Conservation (phyloP, 2,888 invertebrate species). For the Dendrolimus houi region DNA sequence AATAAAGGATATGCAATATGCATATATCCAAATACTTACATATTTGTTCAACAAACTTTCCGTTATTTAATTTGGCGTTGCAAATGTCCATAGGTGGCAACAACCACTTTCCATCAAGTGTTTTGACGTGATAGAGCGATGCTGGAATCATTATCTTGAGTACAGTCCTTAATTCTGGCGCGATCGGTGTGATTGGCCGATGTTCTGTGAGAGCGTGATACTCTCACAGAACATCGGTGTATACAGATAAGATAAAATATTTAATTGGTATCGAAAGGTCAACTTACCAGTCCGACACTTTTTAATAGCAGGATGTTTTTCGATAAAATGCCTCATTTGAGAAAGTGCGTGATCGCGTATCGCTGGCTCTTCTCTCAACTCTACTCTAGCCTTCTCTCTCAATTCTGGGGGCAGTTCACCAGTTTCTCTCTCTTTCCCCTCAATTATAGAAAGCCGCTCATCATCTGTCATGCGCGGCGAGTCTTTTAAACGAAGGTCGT, state of each 20-base stretch:
- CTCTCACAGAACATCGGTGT: too few species aligned
- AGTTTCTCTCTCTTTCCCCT: slow-evolving; percentile 54
- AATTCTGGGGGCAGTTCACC: slow-evolving; percentile 73
- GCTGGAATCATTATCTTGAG: too few species aligned
- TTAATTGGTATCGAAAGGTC: too few species aligned
- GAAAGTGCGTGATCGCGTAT: slow-evolving; percentile 83
- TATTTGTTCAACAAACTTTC: too few species aligned
- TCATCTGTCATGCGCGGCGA: slow-evolving; percentile 51
- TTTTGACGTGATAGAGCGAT: not conserved
- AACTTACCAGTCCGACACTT: slow-evolving; percentile 84
- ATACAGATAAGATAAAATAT: too few species aligned
- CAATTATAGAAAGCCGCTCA: slow-evolving; percentile 43
- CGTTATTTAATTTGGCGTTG: too few species aligned
- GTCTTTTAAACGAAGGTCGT: slow-evolving; percentile 43
- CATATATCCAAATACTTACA: too few species aligned
- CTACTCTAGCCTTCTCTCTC: slow-evolving; percentile 80
- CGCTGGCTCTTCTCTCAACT: slow-evolving; percentile 87
- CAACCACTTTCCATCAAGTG: not conserved
- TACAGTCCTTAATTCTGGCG: too few species aligned
- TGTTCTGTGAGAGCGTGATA: too few species aligned
- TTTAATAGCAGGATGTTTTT: slow-evolving; percentile 88
- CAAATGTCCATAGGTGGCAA: not conserved
- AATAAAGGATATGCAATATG: too few species aligned
- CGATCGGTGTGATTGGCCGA: too few species aligned
- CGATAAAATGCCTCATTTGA: slow-evolving; percentile 89